Evolutionary conservation across 1,140 invertebrate genomes (phyloP), one percentile per base, ranked within the genome.

Genomic region (Holcopasites calliopsidis): DNA sequence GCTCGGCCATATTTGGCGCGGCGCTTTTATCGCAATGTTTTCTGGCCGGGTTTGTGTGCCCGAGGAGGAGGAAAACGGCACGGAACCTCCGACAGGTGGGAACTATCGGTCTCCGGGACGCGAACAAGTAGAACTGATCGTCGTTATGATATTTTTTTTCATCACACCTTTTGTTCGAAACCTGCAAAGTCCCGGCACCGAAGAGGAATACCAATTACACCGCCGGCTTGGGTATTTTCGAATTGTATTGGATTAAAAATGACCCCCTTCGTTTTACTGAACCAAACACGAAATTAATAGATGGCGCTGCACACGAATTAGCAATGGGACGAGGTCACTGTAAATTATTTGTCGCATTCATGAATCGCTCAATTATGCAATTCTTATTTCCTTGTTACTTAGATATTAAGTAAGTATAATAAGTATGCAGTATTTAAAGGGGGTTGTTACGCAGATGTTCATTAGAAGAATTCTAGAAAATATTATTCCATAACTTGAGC

Each of bases 11-110:
- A 83, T 83, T 82, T 83, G 75, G 80, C 54, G 58, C 52, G 49
- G 71, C 38, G 68, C 65, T 83, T 82, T 81, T 74, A 82, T 83
- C 79, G 69, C 57, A 69, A 52, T 78, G 79, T 83, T 82, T 83
- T 77, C 64, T 82, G 49, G 47, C 40, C 62, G n/a, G n/a, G 68
- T 44, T 52, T 64, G 62, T 58, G 42, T 47, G 62, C 70, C 35
- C 31, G n/a, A 52, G 44, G 44, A 13, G n/a, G 44, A 47, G 44
- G 38, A 8, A 57, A 68, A 69, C 69, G 57, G 44, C 57, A 61
- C 44, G 54, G 64, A 77, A 72, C 52, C 47, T 47, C 57, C 79
- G 79, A 82, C 80, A 82, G 79, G 79, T 82, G 75, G 79, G 52
- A 82, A 76, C 74, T 68, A 77, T 82, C 75, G 69, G 60, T 72